phyloP scores from a whole-genome alignment of 2,113 vertebrate genomes.

The Burhinus oedicnemus region DNA sequence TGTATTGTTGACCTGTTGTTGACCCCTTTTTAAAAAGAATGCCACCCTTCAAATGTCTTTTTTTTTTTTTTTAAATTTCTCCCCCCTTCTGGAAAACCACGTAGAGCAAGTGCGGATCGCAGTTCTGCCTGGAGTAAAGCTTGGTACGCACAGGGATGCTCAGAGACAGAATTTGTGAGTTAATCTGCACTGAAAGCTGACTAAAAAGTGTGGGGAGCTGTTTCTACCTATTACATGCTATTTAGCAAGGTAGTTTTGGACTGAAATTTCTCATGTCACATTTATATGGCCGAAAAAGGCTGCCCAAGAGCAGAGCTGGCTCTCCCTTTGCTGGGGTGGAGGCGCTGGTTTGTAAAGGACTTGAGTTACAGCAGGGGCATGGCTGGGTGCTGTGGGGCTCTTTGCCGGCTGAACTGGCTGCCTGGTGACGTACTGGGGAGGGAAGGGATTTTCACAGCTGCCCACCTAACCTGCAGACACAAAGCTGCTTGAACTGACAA shows the following conservation, averaged over 20 bases:
- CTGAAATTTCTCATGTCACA: background rate
- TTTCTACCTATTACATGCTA: background rate
- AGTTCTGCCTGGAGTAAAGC: background rate
- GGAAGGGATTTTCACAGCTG: background rate
- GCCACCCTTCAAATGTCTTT: background rate
- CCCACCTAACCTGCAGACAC: background rate
- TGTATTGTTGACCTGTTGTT: background rate
- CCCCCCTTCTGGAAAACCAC: background rate
- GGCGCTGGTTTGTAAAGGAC: background rate
- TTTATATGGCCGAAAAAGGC: background rate
- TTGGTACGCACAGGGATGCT: background rate
- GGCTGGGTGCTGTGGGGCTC: background rate
- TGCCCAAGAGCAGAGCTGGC: background rate
- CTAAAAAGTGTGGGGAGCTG: background rate
- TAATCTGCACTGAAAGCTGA: background rate
- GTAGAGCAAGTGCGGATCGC: background rate
- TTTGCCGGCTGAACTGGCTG: background rate
- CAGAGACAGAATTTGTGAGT: background rate
- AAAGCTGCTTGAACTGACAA: background rate
- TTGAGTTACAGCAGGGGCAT: background rate
- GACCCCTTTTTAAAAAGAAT: slow-evolving; percentile 14
- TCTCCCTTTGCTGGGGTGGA: background rate
- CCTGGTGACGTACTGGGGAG: fast-evolving
- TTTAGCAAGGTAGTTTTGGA: background rate
- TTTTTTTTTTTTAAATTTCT: too few species aligned